A percentile compares a stretch with the other conserved stretches of the same genome.
Evolutionary conservation across 2,113 vertebrate species (phyloP).

Genomic region (Phyllostomus discolor): DNA sequence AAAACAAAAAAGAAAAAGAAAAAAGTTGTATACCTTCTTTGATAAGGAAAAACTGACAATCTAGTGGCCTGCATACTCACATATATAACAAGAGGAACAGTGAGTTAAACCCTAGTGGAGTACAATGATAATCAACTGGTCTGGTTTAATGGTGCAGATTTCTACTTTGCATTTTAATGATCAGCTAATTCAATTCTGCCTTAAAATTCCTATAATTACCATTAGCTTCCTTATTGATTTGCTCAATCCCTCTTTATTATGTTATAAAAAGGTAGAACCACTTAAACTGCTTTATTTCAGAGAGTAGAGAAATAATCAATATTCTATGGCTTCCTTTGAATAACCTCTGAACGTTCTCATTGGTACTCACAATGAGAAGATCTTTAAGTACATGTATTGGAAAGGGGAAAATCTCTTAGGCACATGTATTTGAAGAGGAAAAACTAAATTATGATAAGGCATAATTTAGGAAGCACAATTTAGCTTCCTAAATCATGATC

Average conservation of each 20-base stretch:
- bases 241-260: neutral
- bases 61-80: neutral
- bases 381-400: neutral
- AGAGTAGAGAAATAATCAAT: neutral
- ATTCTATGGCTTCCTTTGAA: neutral
- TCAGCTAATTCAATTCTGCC: neutral
- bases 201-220: constrained; percentile 14
- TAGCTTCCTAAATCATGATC: neutral
- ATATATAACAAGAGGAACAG: neutral
- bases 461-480: no score
- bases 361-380: neutral
- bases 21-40: neutral
- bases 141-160: neutral
- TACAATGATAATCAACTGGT: neutral
- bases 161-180: constrained; percentile 38
- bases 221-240: neutral
- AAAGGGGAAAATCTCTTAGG: neutral
- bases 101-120: neutral
- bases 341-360: neutral
- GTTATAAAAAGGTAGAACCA: neutral
- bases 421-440: neutral
- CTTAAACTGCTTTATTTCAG: neutral
- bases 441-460: neutral
- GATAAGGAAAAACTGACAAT: neutral
- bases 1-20: neutral